Percentiles rank a stretch among this genome's conserved stretches.
These are phyloP conservation scores for Graptemys geographica DNA, from an alignment of 2,797 vertebrate species.

Conservation along the genomic window DNA sequence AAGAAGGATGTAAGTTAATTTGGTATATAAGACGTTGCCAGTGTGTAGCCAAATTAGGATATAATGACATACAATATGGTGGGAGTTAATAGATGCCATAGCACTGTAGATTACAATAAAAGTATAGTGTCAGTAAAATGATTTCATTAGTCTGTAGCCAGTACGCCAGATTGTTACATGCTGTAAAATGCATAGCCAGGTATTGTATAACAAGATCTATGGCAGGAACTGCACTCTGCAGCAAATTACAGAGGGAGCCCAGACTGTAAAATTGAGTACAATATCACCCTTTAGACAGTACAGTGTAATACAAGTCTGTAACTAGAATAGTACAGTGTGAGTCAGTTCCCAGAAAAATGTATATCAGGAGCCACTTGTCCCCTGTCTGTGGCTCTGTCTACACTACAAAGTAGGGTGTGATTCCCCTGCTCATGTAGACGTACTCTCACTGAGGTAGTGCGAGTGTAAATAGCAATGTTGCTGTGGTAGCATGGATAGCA, in stretches of 20 bases:
- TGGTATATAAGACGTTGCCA: conserved; percentile 6
- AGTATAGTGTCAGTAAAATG: conserved; percentile 24
- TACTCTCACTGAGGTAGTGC: neutral
- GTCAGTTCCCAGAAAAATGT: neutral
- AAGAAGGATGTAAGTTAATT: conserved; percentile 40
- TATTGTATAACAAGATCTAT: neutral
- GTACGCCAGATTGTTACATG: neutral
- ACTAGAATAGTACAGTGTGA: neutral
- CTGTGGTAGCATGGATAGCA: neutral
- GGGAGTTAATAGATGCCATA: conserved; percentile 25
- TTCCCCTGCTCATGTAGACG: neutral
- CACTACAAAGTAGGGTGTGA: neutral
- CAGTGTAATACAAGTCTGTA: neutral
- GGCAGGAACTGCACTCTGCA: neutral
- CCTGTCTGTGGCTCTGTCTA: neutral
- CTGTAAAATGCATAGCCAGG: conserved; percentile 1
- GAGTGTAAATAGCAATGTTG: neutral
- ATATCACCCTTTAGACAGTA: neutral
- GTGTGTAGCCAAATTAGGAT: conserved; percentile 22
- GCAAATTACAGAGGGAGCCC: neutral
- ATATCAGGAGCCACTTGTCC: neutral
- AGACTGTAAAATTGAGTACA: conserved; percentile 10
- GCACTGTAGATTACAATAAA: neutral
- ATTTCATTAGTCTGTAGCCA: conserved; percentile 16
- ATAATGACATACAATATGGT: conserved; percentile 1